phyloP scores from a whole-genome alignment of 2,797 vertebrate species.

The Gorsachius magnificus region DNA sequence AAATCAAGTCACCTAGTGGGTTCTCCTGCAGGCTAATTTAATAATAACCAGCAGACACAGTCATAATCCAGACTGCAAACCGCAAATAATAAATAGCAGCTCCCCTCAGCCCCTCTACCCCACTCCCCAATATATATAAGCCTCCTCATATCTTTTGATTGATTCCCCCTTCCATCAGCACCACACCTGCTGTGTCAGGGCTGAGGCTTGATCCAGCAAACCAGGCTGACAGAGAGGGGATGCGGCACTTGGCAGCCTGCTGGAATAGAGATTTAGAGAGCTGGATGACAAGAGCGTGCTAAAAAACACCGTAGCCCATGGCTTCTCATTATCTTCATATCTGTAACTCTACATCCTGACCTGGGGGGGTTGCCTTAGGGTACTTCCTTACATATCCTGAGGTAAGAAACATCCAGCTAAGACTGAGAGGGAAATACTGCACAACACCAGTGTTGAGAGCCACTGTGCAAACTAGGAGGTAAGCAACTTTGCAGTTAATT shows the following conservation, averaged over 20 bases:
- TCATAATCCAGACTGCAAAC: not conserved
- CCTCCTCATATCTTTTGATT: not conserved
- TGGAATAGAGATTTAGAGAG: slow-evolving; percentile 21
- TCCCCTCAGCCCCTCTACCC: no score
- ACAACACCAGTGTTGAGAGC: not conserved
- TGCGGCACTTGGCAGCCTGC: not conserved
- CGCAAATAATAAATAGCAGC: not conserved
- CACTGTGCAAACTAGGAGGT: not conserved
- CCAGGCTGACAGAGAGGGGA: not conserved
- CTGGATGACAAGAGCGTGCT: not conserved
- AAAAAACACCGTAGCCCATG: not conserved
- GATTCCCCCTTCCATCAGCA: not conserved
- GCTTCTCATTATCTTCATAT: slow-evolving; percentile 39
- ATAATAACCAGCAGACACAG: not conserved
- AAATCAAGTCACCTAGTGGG: not conserved
- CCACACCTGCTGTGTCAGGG: not conserved
- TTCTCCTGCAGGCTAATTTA: not conserved
- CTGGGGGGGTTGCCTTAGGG: slow-evolving; percentile 26
- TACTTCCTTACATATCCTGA: not conserved
- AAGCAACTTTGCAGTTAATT: not conserved
- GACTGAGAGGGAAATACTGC: not conserved
- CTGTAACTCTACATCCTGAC: slow-evolving; percentile 11
- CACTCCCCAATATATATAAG: not conserved
- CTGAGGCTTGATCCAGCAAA: not conserved
- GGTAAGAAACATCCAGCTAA: slow-evolving; percentile 6